phyloP scores from a whole-genome alignment of 2,888 invertebrate species.

The Ommatoiulus sabulosus region DNA sequence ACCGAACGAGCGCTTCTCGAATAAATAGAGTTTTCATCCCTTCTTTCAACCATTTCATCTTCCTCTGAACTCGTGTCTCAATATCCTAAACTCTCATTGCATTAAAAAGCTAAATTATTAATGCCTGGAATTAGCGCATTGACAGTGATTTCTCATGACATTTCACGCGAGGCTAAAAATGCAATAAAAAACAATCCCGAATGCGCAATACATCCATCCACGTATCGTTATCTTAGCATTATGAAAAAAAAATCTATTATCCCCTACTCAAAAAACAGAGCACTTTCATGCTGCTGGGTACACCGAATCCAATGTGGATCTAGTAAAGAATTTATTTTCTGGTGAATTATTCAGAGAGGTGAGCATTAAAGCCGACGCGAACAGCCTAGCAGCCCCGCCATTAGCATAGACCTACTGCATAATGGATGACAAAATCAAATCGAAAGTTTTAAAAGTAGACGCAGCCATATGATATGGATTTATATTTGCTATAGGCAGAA shows the following conservation, averaged over 20 bases:
- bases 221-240: slow-evolving; percentile 4
- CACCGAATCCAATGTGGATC: slow-evolving; percentile 9
- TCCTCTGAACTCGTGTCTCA: neutral
- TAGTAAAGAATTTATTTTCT: slow-evolving; percentile 45
- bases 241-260: slow-evolving; percentile 41
- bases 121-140: slow-evolving; percentile 1
- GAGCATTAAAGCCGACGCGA: slow-evolving; percentile 16
- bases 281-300: slow-evolving; percentile 30
- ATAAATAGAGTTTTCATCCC: no score
- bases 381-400: neutral
- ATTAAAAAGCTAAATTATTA: slow-evolving; percentile 25
- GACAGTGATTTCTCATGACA: slow-evolving; percentile 6
- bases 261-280: neutral
- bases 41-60: neutral
- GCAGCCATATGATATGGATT: slow-evolving; percentile 32
- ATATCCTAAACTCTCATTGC: neutral
- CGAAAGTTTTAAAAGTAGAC: slow-evolving; percentile 12
- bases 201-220: neutral
- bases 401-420: slow-evolving; percentile 47
- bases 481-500: neutral
- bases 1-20: neutral
- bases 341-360: slow-evolving; percentile 39
- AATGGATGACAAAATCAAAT: slow-evolving; percentile 21
- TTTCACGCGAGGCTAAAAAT: neutral
- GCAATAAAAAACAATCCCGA: slow-evolving; percentile 21